These are phyloP conservation scores for Coreoperca whiteheadi DNA, from an alignment of 2,113 vertebrate species.

Conservation along the genomic window DNA sequence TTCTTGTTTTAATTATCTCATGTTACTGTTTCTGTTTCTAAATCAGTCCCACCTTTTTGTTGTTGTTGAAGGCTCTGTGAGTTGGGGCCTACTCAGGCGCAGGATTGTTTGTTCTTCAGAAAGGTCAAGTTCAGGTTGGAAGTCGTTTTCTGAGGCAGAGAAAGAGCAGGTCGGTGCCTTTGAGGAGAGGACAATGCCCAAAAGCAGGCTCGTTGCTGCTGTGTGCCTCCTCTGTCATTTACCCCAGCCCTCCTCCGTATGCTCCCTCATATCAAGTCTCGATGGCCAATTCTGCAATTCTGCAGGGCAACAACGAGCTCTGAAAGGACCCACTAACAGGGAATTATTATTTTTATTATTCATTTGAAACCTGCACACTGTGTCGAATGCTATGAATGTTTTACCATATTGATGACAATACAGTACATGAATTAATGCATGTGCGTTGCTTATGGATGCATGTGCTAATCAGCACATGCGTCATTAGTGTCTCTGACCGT, in stretches of 20 bases:
- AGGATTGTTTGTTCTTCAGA: constrained; percentile 55
- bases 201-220: constrained; percentile 12
- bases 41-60: constrained; percentile 1
- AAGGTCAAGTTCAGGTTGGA: constrained; percentile 58
- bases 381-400: constrained; percentile 32
- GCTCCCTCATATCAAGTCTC: constrained; percentile 42
- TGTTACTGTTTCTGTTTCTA: constrained; percentile 34
- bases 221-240: constrained; percentile 42
- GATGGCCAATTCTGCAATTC: constrained; percentile 17
- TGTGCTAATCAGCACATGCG: constrained; percentile 10
- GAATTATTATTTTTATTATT: constrained; percentile 1
- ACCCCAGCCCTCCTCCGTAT: constrained; percentile 8
- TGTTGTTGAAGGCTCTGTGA: constrained; percentile 5
- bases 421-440: constrained; percentile 4
- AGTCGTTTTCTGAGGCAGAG: constrained; percentile 47
- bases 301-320: constrained; percentile 36
- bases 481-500: constrained; percentile 3
- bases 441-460: neutral
- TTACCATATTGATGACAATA: constrained; percentile 41
- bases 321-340: constrained; percentile 53
- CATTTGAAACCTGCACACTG: constrained; percentile 40
- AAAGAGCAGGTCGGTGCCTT: constrained; percentile 47
- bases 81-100: constrained; percentile 11
- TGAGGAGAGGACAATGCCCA: constrained; percentile 34
- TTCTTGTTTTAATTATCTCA: constrained; percentile 43